Base-by-base conservation (phyloP, 2,888 invertebrate genomes). In the Himalopsyche tibetana region DNA sequence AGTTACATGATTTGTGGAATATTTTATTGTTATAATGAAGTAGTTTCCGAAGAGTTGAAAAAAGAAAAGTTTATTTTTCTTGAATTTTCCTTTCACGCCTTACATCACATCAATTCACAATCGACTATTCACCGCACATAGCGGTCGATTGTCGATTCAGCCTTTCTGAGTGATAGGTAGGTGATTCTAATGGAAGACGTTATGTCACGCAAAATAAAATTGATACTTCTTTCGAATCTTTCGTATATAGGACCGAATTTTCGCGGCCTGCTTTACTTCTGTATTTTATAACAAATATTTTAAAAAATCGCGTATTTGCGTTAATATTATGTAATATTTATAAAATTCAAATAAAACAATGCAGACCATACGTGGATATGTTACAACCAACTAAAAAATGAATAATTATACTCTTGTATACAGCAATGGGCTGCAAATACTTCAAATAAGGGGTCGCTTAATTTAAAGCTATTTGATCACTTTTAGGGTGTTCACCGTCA, bases 51-150 rank as follows among this genome's bases (percentile, higher is more conserved):
- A 12, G 19, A 15, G 6, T 74, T 36, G 38, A 9, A 4, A 36
- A 38, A 38, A 74, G 15, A 11, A 36, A 69, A 74, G 15, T 28
- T 74, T 36, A 5, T 74, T 74, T 74, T 36, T 74, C 74, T 74
- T 74, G 85, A 80, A 82, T 74, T 74, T 74, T 74, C 74, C 84
- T 83, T 83, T 83, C 69, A 85, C 88, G 85, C 84, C 85, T 83
- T 85, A 86, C 86, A 88, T 86, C 85, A 88, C 88, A 88, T 84
- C 86, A 87, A 88, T 88, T 88, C 88, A 87, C 85, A 85, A 88
- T 88, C 87, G 85, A 86, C 87, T 88, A 88, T 87, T 87, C 88
- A 84, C 69, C n/a, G 56, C 84, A 81, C 79, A 84, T 85, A 83
- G 88, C 86, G 87, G 82, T 80, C 88, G 85, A 87, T 88, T 87